Base-by-base conservation (phyloP, 2,797 vertebrate species). In the Leptodactylus fallax region DNA sequence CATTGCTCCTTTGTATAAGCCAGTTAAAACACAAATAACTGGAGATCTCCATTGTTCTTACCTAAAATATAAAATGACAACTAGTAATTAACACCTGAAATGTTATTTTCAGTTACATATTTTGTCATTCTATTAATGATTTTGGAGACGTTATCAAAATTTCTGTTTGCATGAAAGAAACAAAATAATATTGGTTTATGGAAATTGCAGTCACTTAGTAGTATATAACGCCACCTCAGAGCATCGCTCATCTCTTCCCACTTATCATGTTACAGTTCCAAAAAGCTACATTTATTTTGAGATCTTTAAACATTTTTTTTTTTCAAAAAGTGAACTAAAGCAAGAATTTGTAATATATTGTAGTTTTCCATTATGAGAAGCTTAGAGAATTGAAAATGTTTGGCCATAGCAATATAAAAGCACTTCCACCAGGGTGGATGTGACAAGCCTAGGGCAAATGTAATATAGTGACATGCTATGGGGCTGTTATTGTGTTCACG, bases 121-220 rank as follows among this genome's bases (percentile, higher is more conserved):
- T 11, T 53, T 23, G 6, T 23, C 1, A 11, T 14, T 51, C 12
- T 51, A 53, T 51, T 51, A 23, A 1, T 74, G 9, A 19, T 72
- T 47, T 19, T 74, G 47, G 47, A 51, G 10, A 74, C 1, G 1
- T 74, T 6, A 49, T 51, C 21, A 21, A 23, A n/a, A 76, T 76
- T 23, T 76, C 19, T 51, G 72, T 76, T 76, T 76, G 23, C 21
- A n/a, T 23, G 6, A 51, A n/a, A 49, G 21, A 76, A 47, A 53
- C 21, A 77, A 53, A 53, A 77, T 72, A 72, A 72, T 53, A 51
- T 77, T 51, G 72, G 7, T 76, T 10, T 21, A 77, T 77, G 21
- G 21, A 77, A 77, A n/a, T 23, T 53, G 21, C 12, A 77, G 49
- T 13, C 21, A 14, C 49, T 77, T 53, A 77, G 21, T 47, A 21